phyloP scores from a whole-genome alignment of 2,113 vertebrate genomes.

The Eretmochelys imbricata region DNA sequence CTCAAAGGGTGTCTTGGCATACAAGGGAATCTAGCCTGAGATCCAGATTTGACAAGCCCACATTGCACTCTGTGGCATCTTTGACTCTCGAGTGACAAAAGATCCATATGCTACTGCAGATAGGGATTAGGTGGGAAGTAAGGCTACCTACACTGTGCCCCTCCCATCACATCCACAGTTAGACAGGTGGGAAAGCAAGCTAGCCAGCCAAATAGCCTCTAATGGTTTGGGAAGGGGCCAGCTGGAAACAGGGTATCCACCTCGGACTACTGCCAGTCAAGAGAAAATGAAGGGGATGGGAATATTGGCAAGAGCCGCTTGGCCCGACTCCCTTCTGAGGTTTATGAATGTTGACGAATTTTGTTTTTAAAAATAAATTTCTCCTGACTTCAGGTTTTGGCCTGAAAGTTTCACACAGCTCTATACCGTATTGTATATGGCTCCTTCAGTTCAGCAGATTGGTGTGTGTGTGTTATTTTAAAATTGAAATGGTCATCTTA shows the following conservation, averaged over 20 bases:
- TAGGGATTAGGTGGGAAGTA: not conserved
- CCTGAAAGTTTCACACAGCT: not conserved
- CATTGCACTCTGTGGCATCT: not conserved
- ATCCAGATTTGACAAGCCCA: not conserved
- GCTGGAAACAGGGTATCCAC: not conserved
- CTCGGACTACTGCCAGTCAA: not conserved
- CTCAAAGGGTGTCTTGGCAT: not conserved
- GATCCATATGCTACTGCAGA: not conserved
- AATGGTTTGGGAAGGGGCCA: not conserved
- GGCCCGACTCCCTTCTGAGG: not conserved
- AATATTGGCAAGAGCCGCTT: not conserved
- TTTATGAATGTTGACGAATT: not conserved
- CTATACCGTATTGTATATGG: not conserved
- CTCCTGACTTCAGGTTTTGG: not conserved
- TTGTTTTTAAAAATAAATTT: not conserved
- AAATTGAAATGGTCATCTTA: not conserved
- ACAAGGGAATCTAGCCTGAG: not conserved
- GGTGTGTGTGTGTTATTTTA: fast-evolving
- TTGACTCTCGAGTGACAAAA: not conserved
- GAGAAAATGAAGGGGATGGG: not conserved
- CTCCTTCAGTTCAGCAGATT: not conserved
- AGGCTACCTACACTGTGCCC: not conserved
- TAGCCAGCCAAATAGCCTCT: not conserved
- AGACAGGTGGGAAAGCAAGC: not conserved
- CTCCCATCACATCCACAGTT: not conserved